Evolutionary conservation across 2,888 invertebrate genomes (phyloP).

Genomic region (Neoascia interrupta): DNA sequence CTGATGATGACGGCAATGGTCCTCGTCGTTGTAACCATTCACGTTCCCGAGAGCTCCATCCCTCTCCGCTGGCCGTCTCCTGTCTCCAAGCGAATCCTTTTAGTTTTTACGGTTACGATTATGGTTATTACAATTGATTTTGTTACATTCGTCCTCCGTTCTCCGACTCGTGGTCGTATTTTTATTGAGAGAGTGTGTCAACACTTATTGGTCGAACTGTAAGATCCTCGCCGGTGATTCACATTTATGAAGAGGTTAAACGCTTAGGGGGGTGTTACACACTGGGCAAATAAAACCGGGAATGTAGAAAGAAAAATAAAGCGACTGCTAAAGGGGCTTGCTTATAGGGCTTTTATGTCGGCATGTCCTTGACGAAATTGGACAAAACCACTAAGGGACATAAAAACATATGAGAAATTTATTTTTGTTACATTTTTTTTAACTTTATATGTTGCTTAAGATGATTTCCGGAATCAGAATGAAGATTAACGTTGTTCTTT

Average conservation of each 20-base stretch:
- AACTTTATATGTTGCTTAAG: constrained; percentile 18
- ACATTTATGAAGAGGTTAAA: constrained; percentile 54
- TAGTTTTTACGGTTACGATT: constrained; percentile 67
- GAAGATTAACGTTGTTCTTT: constrained; percentile 5
- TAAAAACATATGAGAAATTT: constrained; percentile 21
- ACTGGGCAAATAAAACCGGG: neutral
- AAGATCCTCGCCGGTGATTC: constrained; percentile 34
- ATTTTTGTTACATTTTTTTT: constrained; percentile 10
- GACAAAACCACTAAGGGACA: constrained; percentile 24
- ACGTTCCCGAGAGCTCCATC: too few species aligned
- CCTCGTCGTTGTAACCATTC: constrained; percentile 29
- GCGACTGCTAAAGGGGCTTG: too few species aligned
- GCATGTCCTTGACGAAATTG: constrained; percentile 26
- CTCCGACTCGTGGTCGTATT: constrained; percentile 30
- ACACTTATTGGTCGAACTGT: constrained; percentile 60
- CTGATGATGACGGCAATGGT: constrained; percentile 69
- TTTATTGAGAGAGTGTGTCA: constrained; percentile 54
- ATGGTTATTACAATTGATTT: constrained; percentile 69
- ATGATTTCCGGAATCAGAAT: neutral
- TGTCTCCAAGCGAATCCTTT: constrained; percentile 66
- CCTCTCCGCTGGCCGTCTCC: neutral
- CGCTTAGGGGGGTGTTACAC: neutral
- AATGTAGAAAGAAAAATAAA: too few species aligned
- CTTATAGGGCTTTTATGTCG: neutral
- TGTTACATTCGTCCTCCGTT: constrained; percentile 62